A percentile compares a stretch with the other conserved stretches of the same genome.
Evolutionary conservation across 1,140 invertebrate species (phyloP).

Genomic region (Nasonia vitripennis): DNA sequence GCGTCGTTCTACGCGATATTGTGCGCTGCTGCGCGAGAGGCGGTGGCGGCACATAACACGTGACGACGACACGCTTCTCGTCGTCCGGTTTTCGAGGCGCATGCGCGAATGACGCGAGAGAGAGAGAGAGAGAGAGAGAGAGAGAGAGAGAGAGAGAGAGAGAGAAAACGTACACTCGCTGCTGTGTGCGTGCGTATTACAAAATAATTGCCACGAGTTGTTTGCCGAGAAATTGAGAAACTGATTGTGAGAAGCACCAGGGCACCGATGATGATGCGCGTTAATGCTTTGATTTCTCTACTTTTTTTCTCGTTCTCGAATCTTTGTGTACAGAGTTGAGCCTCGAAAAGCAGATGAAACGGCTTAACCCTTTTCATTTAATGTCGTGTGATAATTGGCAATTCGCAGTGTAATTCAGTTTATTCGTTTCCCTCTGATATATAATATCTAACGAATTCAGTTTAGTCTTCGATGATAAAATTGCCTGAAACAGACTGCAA

Average conservation of each 20-base stretch:
- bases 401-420: not conserved
- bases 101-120: not conserved
- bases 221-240: constrained; percentile 46
- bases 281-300: not conserved
- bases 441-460: too few species aligned
- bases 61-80: constrained; percentile 13
- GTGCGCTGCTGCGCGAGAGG: not conserved
- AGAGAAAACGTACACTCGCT: not conserved
- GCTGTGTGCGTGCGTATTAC: constrained; percentile 7
- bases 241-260: constrained; percentile 28
- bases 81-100: constrained; percentile 36
- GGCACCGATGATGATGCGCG: not conserved
- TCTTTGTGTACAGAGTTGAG: too few species aligned
- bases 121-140: not conserved
- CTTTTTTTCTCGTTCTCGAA: not conserved
- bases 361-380: too few species aligned
- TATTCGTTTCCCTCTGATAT: not conserved
- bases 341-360: too few species aligned
- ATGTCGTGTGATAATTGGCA: too few species aligned
- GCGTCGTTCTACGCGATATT: constrained; percentile 9
- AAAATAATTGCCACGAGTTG: constrained; percentile 47
- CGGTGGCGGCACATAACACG: not conserved
- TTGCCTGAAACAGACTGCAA: too few species aligned
- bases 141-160: not conserved
- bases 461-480: too few species aligned